Conservation (phyloP, 2,113 vertebrate species). For the Calyptomena viridis region DNA sequence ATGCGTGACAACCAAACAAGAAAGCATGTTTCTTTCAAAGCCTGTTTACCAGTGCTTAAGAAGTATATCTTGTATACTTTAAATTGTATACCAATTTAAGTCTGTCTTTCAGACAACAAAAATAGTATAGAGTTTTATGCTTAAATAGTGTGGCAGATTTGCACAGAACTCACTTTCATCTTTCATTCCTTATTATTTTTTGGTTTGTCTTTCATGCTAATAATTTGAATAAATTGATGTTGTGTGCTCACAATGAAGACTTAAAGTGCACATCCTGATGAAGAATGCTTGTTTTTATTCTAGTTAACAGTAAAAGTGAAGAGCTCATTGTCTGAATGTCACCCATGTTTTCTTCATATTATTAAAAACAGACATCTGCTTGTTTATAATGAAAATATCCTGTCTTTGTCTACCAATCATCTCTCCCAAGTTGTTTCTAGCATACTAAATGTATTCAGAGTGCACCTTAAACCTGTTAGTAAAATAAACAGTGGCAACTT, state of each 20-base stretch:
- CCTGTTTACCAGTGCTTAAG: neutral
- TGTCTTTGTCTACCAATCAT: neutral
- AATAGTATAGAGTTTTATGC: neutral
- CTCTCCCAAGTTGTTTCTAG: neutral
- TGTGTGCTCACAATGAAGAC: neutral
- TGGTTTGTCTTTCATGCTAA: neutral
- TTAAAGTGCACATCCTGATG: neutral
- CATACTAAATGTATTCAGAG: neutral
- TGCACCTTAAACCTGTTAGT: neutral
- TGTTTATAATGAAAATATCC: neutral
- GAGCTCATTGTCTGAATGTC: neutral
- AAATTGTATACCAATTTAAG: fast-evolving
- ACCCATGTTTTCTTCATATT: neutral
- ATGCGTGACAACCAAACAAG: neutral
- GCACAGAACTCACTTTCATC: neutral
- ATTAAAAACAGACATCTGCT: neutral
- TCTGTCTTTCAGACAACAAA: neutral
- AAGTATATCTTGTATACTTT: fast-evolving
- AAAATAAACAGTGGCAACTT: neutral
- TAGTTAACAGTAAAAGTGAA: neutral
- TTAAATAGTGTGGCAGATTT: neutral
- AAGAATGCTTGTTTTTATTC: neutral
- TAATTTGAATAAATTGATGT: neutral
- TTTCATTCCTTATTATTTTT: neutral
- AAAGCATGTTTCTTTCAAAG: neutral